Base-by-base conservation (phyloP, 1,140 invertebrate genomes). In the Ditylenchus dipsaci region DNA sequence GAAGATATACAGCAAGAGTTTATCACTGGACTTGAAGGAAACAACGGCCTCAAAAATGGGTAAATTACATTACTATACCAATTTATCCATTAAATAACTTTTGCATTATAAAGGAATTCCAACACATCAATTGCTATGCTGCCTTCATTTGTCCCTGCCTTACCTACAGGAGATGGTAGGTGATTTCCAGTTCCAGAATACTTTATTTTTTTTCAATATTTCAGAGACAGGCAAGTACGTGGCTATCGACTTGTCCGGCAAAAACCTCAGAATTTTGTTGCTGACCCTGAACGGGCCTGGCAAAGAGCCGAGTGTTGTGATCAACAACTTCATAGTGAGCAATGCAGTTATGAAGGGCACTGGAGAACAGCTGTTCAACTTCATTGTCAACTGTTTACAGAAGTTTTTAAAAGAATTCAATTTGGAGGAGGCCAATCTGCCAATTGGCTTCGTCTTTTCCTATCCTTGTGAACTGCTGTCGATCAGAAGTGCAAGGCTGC, bases 381-480 rank as follows among this genome's bases (percentile, higher is more conserved):
- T 82, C 66, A 82, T 82, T 49, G 82, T 82, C 30, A 83, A 83
- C 63, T 82, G 81, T 58, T 66, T 82, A 45, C 79, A 82, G 64
- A 78, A 82, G 69, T 83, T 82, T 63, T 67, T 82, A 7, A 74
- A 76, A 29, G 81, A 83, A 42, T 82, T 83, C 56, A 72, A 73
- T 53, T 66, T 83, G 9, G 75, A 80, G 19, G 78, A 80, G 3
- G 75, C 79, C 13, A 82, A 83, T 65, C 57, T 82, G 23, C 78
- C 82, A 0, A 82, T 82, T 67, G 80, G 80, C 42, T 82, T 82
- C 68, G 80, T 82, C 0, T 82, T 82, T 63, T 83, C 81, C 0
- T 82, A 83, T 57, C 80, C 80, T 15, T 82, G 80, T 49, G 79
- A 82, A 60, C 64, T 82, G 29, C 61, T 78, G 0, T 83, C 81